Evolutionary conservation across 2,888 invertebrate genomes (phyloP).

Genomic region (Tupiocoris notatus): DNA sequence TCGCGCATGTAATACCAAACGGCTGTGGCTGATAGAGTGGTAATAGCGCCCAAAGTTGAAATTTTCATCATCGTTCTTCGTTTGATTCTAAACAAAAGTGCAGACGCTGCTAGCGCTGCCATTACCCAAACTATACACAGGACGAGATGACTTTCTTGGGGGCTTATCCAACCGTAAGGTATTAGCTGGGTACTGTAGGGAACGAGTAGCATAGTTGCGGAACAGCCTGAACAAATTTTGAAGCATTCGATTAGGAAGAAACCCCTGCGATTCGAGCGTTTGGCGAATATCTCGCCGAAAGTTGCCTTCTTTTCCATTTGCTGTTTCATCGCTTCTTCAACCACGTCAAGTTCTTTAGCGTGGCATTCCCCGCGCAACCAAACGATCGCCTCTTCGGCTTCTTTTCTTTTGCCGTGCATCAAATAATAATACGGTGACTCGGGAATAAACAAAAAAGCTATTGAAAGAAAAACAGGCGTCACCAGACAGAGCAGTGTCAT

Average conservation of each 20-base stretch:
- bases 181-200: constrained; percentile 47
- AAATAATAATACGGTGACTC: constrained; percentile 64
- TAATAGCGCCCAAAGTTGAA: constrained; percentile 43
- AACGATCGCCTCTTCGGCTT: constrained; percentile 37
- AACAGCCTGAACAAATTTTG: constrained; percentile 24
- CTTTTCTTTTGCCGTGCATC: constrained; percentile 55
- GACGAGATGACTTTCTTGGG: constrained; percentile 44
- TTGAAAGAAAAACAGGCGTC: constrained; percentile 5
- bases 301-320: constrained; percentile 38
- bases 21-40: constrained; percentile 26
- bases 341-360: constrained; percentile 30
- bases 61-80: constrained; percentile 46
- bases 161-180: constrained; percentile 44
- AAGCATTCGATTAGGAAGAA: constrained; percentile 44
- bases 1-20: constrained; percentile 44
- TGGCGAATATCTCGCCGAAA: constrained; percentile 45
- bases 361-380: constrained; percentile 43
- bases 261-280: constrained; percentile 41
- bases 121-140: constrained; percentile 45
- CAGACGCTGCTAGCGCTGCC: constrained; percentile 35
- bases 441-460: constrained; percentile 60
- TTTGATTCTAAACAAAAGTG: constrained; percentile 47
- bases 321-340: constrained; percentile 45
- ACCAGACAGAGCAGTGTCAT: constrained; percentile 33
- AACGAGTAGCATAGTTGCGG: constrained; percentile 43